These are phyloP conservation scores for Clavelina lepadiformis DNA, from an alignment of 23 tunicate species.

Conservation along the genomic window DNA sequence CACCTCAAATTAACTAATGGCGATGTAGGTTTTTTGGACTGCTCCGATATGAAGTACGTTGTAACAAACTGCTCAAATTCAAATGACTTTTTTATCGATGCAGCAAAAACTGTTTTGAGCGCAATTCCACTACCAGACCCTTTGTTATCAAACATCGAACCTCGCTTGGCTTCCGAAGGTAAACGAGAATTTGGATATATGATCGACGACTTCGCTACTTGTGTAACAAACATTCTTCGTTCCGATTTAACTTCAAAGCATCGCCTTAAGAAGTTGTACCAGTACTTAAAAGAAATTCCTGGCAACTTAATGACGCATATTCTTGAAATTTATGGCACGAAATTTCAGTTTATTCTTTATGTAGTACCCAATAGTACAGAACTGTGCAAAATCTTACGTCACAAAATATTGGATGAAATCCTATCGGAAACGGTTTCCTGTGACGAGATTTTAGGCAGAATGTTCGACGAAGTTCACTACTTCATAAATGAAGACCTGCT, in stretches of 20 bases:
- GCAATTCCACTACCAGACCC: background rate
- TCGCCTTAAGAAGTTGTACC: background rate
- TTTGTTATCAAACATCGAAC: background rate
- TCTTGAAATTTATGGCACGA: background rate
- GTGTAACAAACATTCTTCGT: background rate
- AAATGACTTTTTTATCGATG: no score
- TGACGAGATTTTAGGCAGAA: background rate
- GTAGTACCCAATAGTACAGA: background rate
- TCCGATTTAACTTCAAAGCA: background rate
- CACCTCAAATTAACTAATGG: slow-evolving; percentile 4
- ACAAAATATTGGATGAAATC: slow-evolving; percentile 2
- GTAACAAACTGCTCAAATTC: no score
- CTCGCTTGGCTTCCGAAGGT: no score
- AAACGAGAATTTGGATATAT: no score
- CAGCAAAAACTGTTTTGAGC: background rate
- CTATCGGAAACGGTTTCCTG: background rate
- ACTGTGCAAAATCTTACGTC: background rate
- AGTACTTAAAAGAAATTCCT: background rate
- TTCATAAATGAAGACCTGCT: slow-evolving; percentile 9
- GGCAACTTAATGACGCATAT: background rate
- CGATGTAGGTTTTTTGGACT: background rate
- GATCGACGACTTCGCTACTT: no score
- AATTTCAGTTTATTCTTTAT: background rate
- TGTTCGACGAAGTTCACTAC: slow-evolving; percentile 2
- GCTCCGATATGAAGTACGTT: slow-evolving; percentile 11